A percentile compares a stretch with the other conserved stretches of the same genome.
Evolutionary conservation across 2,888 invertebrate genomes (phyloP).

Genomic region (Micropterix aruncella): DNA sequence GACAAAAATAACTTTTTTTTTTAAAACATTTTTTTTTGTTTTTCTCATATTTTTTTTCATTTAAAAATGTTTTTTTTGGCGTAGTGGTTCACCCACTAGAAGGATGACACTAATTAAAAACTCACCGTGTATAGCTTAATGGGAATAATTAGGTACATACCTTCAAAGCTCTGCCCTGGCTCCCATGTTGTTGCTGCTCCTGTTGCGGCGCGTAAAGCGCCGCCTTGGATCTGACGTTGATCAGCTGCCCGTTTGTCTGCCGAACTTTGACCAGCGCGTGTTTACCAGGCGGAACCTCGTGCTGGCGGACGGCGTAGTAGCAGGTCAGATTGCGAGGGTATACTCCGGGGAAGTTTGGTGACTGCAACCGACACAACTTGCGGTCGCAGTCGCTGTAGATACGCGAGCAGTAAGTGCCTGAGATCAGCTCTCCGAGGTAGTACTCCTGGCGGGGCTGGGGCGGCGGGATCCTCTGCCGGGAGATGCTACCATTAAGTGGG

Average conservation of each 20-base stretch:
- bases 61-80: too few species aligned
- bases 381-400: slow-evolving; percentile 88
- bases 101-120: too few species aligned
- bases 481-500: slow-evolving; percentile 19
- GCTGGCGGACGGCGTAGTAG: slow-evolving; percentile 80
- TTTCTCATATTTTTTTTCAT: too few species aligned
- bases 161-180: slow-evolving; percentile 28
- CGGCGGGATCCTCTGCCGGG: slow-evolving; percentile 17
- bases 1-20: too few species aligned
- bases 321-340: slow-evolving; percentile 91
- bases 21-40: too few species aligned
- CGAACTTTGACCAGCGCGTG: slow-evolving; percentile 77
- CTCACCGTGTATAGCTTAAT: too few species aligned
- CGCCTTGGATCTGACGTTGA: slow-evolving; percentile 69
- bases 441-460: slow-evolving; percentile 41
- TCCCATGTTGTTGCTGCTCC: slow-evolving; percentile 39
- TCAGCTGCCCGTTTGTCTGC: slow-evolving; percentile 73
- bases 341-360: slow-evolving; percentile 85
- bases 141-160: too few species aligned
- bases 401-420: slow-evolving; percentile 83
- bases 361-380: slow-evolving; percentile 79
- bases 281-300: slow-evolving; percentile 75
- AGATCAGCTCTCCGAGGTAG: slow-evolving; percentile 77
- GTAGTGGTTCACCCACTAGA: too few species aligned
- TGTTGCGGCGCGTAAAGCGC: slow-evolving; percentile 46